Conservation (phyloP, 2,888 invertebrate species). For the Eupithecia inturbata region DNA sequence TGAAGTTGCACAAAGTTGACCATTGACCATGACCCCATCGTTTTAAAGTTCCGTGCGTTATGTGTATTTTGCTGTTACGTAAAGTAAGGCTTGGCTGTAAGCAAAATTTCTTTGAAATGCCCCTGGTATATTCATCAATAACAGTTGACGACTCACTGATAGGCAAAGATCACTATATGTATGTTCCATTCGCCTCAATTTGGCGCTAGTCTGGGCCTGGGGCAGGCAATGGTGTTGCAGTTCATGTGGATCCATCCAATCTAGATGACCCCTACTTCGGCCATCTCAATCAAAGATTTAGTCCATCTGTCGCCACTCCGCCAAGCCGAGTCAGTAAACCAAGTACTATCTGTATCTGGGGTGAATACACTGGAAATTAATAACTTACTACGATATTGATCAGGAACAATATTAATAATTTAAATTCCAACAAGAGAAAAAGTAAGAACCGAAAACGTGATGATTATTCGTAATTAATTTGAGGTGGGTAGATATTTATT, state of each 20-base stretch:
- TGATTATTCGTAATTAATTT: slow-evolving; percentile 2
- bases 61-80: too few species aligned
- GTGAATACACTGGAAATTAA: background rate
- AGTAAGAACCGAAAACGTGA: background rate
- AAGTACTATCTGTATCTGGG: background rate
- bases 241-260: background rate
- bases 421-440: background rate
- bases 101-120: too few species aligned
- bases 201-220: background rate
- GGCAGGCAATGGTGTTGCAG: background rate
- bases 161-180: background rate
- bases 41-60: too few species aligned
- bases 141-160: background rate
- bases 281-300: background rate
- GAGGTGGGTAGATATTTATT: slow-evolving; percentile 3
- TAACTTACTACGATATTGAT: background rate
- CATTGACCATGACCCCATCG: background rate
- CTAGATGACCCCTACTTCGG: too few species aligned
- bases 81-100: too few species aligned
- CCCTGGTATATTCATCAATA: background rate
- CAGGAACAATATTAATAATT: background rate
- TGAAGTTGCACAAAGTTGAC: background rate
- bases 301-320: background rate
- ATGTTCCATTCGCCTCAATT: background rate
- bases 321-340: background rate